Evolutionary conservation across 2,888 invertebrate genomes (phyloP), one percentile per base, ranked within the genome.

Genomic region (Muschampia plurimacula): DNA sequence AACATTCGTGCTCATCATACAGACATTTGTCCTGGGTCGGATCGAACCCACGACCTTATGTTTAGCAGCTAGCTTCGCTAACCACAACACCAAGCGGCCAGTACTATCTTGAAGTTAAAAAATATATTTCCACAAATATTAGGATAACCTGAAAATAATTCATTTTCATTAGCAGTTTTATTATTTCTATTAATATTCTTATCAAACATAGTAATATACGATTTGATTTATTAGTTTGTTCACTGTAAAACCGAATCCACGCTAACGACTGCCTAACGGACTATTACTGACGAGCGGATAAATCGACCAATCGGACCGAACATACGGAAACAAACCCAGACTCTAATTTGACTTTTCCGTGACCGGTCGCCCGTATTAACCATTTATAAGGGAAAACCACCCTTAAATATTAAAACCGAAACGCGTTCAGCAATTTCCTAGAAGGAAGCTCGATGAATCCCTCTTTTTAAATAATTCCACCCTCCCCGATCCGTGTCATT

Each of bases 341-440:
- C 81, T 86, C 87, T 91, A 90, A 91, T 90, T 90, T 87, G 88
- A 89, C 86, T 59, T 90, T 90, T 85, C 86, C 88, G 89, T 89
- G 89, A 87, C 88, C 85, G 85, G 79, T 81, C 84, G 83, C 79
- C 84, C 86, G 83, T 84, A 85, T 86, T 85, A 85, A 84, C 85
- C 85, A 88, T 89, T 90, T 89, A 89, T 83, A 87, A 86, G 88
- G 87, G 87, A 88, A 88, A 86, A 82, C 82, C 85, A 83, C 86
- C 89, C 90, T 85, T 90, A 86, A 89, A 91, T 89, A 91, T 88
- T 90, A 88, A 91, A 90, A 88, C 83, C 81, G 82, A 82, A 83
- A 82, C 80, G 82, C 82, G 79, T 77, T 83, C 85, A 83, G 86
- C 88, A 85, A 87, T 89, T 88, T 89, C 88, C 88, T 84, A 80